Evolutionary conservation across 2,113 vertebrate species (phyloP), one percentile per base, ranked within the genome.

Genomic region (Tringa solitaria): DNA sequence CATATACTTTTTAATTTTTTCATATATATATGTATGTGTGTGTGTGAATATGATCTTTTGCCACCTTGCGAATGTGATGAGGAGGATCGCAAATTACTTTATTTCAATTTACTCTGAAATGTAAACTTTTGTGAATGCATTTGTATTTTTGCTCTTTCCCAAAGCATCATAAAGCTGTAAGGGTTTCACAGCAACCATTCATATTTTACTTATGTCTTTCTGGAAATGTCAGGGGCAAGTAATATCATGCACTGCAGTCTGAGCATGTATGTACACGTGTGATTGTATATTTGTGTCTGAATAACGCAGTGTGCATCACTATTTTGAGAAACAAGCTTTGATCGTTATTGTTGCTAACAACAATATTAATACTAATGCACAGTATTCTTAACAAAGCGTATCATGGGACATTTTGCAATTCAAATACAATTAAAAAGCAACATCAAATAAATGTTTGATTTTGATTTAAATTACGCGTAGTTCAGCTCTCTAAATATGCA

Each of bases 341-440:
- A 95, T 92, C 48, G 1, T 70, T 93, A 68, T 69, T 93, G 69
- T 75, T 87, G 33, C 65, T 76, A 84, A n/a, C 65, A 69, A 87
- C 74, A 78, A 64, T 48, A 87, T 78, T 74, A 60, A 90, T 69
- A 48, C 26, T 77, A 74, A 94, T 48, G 43, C 4, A 3, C 33
- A 41, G 30, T n/a, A 48, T n/a, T 67, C 73, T 93, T 92, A 93
- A 79, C 45, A 61, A 89, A 94, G 69, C 3, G 2, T 35, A 45
- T 68, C 21, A 23, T 1, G 15, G 57, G 30, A 21, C 50, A 27
- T 61, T 97, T 90, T 92, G 53, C 77, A 95, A 90, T 93, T 89
- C 89, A 96, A 95, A 96, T 60, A 92, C 20, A 91, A 95, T 89
- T 96, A 84, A 84, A 96, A 92, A 89, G 15, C 64, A 60, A 72